Evolutionary conservation across 1,140 invertebrate genomes (phyloP), one percentile per base, ranked within the genome.

Genomic region (Steinernema khuongi): DNA sequence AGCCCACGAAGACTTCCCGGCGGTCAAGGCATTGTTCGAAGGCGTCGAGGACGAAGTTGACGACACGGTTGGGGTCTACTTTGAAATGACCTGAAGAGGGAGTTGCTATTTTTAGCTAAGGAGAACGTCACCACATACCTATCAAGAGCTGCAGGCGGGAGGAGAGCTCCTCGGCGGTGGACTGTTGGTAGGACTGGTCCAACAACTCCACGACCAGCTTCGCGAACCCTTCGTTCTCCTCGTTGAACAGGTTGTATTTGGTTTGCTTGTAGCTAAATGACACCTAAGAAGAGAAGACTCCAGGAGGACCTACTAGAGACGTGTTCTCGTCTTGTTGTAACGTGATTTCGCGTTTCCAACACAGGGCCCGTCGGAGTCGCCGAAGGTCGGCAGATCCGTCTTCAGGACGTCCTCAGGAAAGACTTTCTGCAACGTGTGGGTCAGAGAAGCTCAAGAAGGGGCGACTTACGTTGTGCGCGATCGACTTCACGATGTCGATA

Each of bases 221-320:
- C 1, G 95, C 92, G 88, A 96, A 99, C 1, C 97, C 97, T 90
- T 99, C 97, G 88, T 92, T 96, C 87, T 99, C 97, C 88, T 99
- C 97, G 68, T 96, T 89, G 83, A 97, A 93, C 74, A 99, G 89
- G 88, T 99, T 99, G 86, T 97, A 99, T 83, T 99, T 98, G 79
- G 95, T 91, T 86, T 99, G 97, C 86, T 99, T 99, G 86, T 98
- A 99, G 86, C 94, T 97, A 83, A 41, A 82, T 36, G 66, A 7
- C 33, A 75, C 7, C 19, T 26, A 30, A 79, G 1, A 4, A 71
- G 33, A 76, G 29, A 14, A 36, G 18, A 67, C 31, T 0, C 1
- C 14, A 50, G 29, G n/a, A 31, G 1, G 31, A 26, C 70, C n/a
- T 66, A 67, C 29, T 44, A 1, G n/a, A 31, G 17, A 1, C 1